phyloP scores from a whole-genome alignment of 2,113 vertebrate genomes.

The Pseudorectes ferrugineus region DNA sequence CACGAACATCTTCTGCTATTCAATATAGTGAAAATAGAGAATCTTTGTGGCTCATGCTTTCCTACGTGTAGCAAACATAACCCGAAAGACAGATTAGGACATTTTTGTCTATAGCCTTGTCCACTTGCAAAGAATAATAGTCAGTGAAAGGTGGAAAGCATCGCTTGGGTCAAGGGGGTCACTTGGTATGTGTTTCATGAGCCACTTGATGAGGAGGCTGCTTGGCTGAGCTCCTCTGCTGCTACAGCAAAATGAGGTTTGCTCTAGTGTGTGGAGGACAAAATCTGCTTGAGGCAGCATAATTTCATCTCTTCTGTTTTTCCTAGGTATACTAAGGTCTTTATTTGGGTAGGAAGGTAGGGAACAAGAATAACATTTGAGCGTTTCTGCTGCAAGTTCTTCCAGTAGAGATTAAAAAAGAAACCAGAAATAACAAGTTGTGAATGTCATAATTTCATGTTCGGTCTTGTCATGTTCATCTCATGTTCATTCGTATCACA shows the following conservation, averaged over 20 bases:
- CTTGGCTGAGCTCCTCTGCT: neutral
- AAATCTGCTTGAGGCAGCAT: neutral
- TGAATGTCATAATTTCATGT: neutral
- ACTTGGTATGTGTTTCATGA: fast-evolving
- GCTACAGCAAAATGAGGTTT: neutral
- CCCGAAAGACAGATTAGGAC: neutral
- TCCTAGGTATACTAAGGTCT: neutral
- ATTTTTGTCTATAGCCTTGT: neutral
- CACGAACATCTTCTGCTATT: neutral
- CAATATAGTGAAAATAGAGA: neutral
- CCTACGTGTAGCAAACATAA: neutral
- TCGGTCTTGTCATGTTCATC: neutral
- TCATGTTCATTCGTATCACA: fast-evolving
- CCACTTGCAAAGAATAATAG: neutral
- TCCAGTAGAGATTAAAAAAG: neutral
- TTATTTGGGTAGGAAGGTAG: neutral
- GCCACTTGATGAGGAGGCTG: fast-evolving
- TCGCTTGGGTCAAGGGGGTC: neutral
- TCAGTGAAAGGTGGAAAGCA: neutral
- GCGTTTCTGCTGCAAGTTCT: neutral
- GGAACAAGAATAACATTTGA: neutral
- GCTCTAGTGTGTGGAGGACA: neutral
- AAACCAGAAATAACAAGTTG: neutral
- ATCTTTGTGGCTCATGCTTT: neutral
- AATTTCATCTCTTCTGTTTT: neutral